Base-by-base conservation (phyloP, 2,113 vertebrate genomes). In the Emberiza fucata region DNA sequence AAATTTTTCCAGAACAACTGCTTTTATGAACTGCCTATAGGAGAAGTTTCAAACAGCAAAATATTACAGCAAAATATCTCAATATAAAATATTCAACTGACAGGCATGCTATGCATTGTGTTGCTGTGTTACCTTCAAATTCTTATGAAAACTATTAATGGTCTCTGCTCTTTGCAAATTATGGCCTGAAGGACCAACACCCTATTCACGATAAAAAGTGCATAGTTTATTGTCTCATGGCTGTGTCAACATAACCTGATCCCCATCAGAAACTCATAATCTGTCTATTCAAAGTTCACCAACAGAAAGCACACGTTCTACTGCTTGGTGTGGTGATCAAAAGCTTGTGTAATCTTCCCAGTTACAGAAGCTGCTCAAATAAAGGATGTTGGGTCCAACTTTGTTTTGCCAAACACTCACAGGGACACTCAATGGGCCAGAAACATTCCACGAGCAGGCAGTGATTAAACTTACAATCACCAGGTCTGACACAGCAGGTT, bases 381-480 rank as follows among this genome's bases (percentile, higher is more conserved):
- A 54, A 78, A 81, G 39, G 27, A 35, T 59, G 56, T 8, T 47
- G 27, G 2, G 8, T 64, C 48, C 21, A 33, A 25, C 53, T 81
- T 33, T 29, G 15, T 71, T 92, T 81, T 47, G 56, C 23, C 48
- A 51, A 79, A 64, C 48, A n/a, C 50, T 64, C 44, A 76, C 12
- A 61, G 51, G 39, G 53, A 85, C 24, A 22, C 29, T 39, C 78
- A 57, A 27, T 5, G 16, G 27, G 44, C 20, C 66, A 44, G 13
- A 72, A 76, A 29, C 3, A 3, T 24, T 45, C 53, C 48, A 64
- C 1, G 4, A 24, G 20, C 45, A 56, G 0, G 1, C n/a, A 56
- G 39, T 8, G 45, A 78, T 57, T 29, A 85, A 75, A 29, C 21
- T 37, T 33, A 64, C 24, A 48, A 60, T 35, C 54, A 75, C 40